These are phyloP conservation scores for Chaenocephalus aceratus DNA, from an alignment of 2,113 vertebrate genomes.

Conservation along the genomic window DNA sequence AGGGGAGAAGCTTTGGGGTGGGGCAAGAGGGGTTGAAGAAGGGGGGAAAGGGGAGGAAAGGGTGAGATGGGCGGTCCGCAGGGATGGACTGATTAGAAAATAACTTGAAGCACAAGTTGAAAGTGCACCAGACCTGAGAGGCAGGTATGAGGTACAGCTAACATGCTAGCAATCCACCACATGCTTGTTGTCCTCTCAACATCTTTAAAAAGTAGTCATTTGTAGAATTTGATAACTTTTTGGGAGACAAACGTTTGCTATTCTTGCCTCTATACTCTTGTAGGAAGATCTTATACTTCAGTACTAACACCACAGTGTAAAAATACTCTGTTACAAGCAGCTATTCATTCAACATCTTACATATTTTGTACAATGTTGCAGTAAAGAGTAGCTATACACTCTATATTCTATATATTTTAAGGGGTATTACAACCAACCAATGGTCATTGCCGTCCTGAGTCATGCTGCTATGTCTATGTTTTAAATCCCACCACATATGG, in stretches of 20 bases:
- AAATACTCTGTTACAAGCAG: too few relatives aligned
- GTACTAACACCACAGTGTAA: too few relatives aligned
- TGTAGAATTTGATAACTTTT: background rate
- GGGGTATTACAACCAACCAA: background rate
- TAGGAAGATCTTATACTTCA: too few relatives aligned
- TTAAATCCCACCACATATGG: background rate
- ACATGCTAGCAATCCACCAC: background rate
- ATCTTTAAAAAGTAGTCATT: background rate
- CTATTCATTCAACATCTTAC: too few relatives aligned
- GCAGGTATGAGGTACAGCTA: conserved; percentile 55
- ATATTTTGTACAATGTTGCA: too few relatives aligned
- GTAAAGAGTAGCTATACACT: too few relatives aligned
- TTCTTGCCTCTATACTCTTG: too few relatives aligned
- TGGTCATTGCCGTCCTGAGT: too few relatives aligned
- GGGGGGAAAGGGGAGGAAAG: conserved; percentile 35
- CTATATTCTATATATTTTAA: background rate
- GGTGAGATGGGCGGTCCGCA: conserved; percentile 63
- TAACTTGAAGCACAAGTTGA: conserved; percentile 86
- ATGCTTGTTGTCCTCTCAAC: background rate
- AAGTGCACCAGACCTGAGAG: conserved; percentile 33
- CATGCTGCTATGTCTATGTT: background rate
- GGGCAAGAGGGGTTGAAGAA: conserved; percentile 26
- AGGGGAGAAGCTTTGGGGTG: conserved; percentile 86
- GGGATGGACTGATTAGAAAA: conserved; percentile 94
- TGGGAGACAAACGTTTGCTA: background rate